Base-by-base conservation (phyloP, 2,888 invertebrate genomes). In the Erebia ligea region DNA sequence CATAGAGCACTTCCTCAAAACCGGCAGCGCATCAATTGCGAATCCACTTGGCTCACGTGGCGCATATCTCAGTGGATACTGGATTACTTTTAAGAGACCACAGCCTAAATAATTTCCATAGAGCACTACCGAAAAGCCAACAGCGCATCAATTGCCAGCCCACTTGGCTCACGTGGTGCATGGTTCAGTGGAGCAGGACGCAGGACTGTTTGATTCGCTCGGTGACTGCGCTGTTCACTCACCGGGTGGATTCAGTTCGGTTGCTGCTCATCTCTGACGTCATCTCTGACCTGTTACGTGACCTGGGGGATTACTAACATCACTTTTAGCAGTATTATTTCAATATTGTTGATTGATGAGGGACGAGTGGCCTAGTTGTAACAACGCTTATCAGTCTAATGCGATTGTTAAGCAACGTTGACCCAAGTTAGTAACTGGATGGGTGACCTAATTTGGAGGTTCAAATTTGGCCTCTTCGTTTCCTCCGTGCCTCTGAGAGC, bases 131-230 rank as follows among this genome's bases (percentile, higher is more conserved):
- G 62, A 62, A 64, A 64, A 52, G n/a, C 34, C 63, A 63, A n/a
- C 54, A 56, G 54, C 11, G 54, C 63, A 63, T 50, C 52, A 64
- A 64, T 64, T 64, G 52, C 64, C 64, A 64, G 52, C 54, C 40
- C 13, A 54, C n/a, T 67, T 67, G 67, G 67, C 50, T 40, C 73
- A 75, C 83, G 79, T 85, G 84, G 80, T 70, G 58, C 79, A 83
- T 82, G 86, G 81, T 86, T 76, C 84, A 86, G 76, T 87, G 86
- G 79, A 83, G 83, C 64, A 64, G 74, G 71, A 71, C 61, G 77
- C 78, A 76, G 75, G 74, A 74, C 75, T 67, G 73, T 77, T 79
- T 76, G 79, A 73, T 78, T 75, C 76, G 77, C 78, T 75, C 76
- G 70, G 63, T 78, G 77, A 75, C 74, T 77, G 77, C 77, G 61